phyloP scores from a whole-genome alignment of 2,113 vertebrate species.

The Forbesichthys agassizii region DNA sequence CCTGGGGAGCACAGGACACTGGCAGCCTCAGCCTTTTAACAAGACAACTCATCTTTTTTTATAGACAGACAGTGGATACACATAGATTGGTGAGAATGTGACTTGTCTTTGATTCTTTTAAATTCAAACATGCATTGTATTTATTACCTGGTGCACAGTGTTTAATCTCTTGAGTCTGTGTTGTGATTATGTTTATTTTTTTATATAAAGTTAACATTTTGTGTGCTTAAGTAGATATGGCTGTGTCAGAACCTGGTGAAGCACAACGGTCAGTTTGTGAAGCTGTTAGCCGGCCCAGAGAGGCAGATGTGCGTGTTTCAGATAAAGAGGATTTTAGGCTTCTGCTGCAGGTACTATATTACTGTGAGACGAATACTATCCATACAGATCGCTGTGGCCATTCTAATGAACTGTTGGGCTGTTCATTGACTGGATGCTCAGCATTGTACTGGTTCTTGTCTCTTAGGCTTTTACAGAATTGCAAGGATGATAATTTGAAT shows the following conservation, averaged over 20 bases:
- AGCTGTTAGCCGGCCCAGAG: conserved; percentile 86
- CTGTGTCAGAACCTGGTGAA: conserved; percentile 95
- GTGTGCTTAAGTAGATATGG: conserved; percentile 83
- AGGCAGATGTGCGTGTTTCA: conserved; percentile 92
- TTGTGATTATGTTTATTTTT: too few relatives aligned
- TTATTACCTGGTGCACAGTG: background rate
- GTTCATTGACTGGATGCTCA: background rate
- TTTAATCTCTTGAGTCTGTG: too few relatives aligned
- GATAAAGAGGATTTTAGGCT: conserved; percentile 92
- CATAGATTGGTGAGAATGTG: conserved; percentile 87
- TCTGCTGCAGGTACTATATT: conserved; percentile 90
- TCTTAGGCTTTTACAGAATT: conserved; percentile 85
- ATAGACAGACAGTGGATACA: conserved; percentile 89
- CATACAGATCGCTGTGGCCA: background rate
- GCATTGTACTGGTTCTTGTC: conserved; percentile 13
- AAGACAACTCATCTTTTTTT: conserved; percentile 95
- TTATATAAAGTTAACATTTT: conserved; percentile 5
- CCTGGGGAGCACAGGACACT: conserved; percentile 76
- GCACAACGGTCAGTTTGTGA: conserved; percentile 87
- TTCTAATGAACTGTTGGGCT: background rate
- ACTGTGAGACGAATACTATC: background rate
- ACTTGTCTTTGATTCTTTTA: background rate
- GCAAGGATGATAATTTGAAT: conserved; percentile 87
- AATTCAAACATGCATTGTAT: background rate
- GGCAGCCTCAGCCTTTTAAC: conserved; percentile 84